phyloP scores from a whole-genome alignment of 2,888 invertebrate genomes.

The Microdon myrmicae region DNA sequence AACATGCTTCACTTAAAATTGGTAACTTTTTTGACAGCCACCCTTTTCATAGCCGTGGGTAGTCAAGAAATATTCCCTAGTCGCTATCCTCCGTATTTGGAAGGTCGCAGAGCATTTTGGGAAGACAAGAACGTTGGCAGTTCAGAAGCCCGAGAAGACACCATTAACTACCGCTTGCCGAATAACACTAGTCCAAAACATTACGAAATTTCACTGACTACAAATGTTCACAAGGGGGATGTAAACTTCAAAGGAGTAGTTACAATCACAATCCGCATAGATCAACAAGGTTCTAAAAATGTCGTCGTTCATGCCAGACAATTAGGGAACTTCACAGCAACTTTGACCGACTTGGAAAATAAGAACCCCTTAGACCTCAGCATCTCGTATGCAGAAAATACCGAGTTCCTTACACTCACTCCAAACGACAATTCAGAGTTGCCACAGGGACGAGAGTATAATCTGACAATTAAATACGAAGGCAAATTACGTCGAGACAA shows the following conservation, averaged over 20 bases:
- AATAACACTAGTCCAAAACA: constrained; percentile 68
- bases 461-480: constrained; percentile 68
- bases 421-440: constrained; percentile 18
- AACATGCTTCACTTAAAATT: too few relatives aligned
- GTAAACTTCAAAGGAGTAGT: constrained; percentile 66
- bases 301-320: constrained; percentile 59
- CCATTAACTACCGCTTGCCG: constrained; percentile 68
- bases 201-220: constrained; percentile 69
- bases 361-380: not conserved
- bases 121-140: constrained; percentile 8
- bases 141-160: constrained; percentile 13
- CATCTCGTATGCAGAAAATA: not conserved
- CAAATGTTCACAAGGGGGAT: constrained; percentile 66
- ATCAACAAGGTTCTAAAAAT: constrained; percentile 65
- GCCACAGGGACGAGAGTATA: constrained; percentile 60
- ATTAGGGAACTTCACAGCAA: constrained; percentile 8
- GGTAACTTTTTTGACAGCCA: too few relatives aligned
- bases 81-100: constrained; percentile 23
- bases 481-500: constrained; percentile 71
- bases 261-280: constrained; percentile 67
- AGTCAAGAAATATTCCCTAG: too few relatives aligned
- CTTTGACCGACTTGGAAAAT: not conserved
- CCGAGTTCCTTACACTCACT: constrained; percentile 23
- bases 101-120: not conserved
- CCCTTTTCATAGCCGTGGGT: too few relatives aligned